Evolutionary conservation across 2,113 vertebrate species (phyloP).

Genomic region (Laticauda laticaudata): DNA sequence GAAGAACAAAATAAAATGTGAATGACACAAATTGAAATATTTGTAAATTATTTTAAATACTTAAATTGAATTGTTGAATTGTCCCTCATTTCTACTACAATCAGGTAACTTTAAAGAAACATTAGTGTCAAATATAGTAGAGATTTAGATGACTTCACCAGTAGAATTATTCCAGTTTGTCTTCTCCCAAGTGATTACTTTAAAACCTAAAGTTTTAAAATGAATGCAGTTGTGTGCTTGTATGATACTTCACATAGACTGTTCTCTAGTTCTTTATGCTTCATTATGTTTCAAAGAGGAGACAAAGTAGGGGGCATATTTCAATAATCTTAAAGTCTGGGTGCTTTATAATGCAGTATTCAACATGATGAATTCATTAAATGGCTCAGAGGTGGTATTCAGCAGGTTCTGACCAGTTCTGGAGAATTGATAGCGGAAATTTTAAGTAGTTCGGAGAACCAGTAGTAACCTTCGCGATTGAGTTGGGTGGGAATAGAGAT

Average conservation of each 20-base stretch:
- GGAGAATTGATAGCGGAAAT: no score
- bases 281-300: conserved; percentile 36
- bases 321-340: conserved; percentile 41
- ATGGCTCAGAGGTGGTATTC: conserved; percentile 7
- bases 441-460: no score
- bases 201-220: background rate
- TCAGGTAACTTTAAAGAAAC: background rate
- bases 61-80: background rate
- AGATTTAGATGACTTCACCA: background rate
- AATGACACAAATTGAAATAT: background rate
- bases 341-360: conserved; percentile 29
- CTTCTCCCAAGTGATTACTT: background rate
- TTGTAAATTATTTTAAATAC: background rate
- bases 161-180: background rate
- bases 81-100: background rate
- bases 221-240: background rate
- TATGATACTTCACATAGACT: background rate
- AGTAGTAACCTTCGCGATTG: no score
- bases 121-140: background rate
- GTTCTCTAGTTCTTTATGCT: conserved; percentile 6
- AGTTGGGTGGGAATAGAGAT: no score
- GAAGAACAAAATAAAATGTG: background rate
- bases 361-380: conserved; percentile 55
- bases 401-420: no score
- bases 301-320: conserved; percentile 29